phyloP scores from a whole-genome alignment of 2,888 invertebrate species.

The Andrena camellia region DNA sequence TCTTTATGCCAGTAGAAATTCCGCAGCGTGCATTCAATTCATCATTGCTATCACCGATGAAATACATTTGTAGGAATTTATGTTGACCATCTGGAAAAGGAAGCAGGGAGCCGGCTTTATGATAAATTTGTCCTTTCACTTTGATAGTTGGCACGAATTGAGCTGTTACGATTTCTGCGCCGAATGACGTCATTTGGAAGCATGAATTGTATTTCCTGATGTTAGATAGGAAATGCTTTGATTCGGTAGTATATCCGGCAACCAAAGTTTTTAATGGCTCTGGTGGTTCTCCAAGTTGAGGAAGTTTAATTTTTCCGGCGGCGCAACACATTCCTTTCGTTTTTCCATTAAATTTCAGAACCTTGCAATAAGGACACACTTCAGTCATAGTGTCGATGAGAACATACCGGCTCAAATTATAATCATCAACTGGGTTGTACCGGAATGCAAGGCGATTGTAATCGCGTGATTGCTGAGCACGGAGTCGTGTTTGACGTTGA shows the following conservation, averaged over 20 bases:
- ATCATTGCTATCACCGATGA: constrained; percentile 66
- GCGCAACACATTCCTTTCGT: background rate
- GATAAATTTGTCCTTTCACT: constrained; percentile 54
- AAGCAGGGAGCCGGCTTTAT: constrained; percentile 44
- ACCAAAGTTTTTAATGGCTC: background rate
- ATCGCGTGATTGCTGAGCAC: no score
- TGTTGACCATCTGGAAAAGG: constrained; percentile 36
- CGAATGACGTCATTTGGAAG: background rate
- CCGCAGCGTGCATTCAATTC: constrained; percentile 47
- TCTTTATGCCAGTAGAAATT: constrained; percentile 25
- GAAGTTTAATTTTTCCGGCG: background rate
- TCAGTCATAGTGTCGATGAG: background rate
- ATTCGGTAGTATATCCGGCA: background rate
- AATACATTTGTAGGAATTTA: constrained; percentile 72
- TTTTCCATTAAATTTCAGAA: background rate
- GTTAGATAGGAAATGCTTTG: constrained; percentile 1
- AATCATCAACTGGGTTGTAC: background rate
- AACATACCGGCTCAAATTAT: background rate
- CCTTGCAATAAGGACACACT: background rate
- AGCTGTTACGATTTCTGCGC: background rate
- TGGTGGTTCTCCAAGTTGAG: background rate
- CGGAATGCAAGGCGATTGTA: no score
- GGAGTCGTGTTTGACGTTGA: no score
- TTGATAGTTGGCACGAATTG: constrained; percentile 4
- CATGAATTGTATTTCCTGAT: background rate